Conservation (phyloP, 2,113 vertebrate species). For the Hydrochoerus hydrochaeris region DNA sequence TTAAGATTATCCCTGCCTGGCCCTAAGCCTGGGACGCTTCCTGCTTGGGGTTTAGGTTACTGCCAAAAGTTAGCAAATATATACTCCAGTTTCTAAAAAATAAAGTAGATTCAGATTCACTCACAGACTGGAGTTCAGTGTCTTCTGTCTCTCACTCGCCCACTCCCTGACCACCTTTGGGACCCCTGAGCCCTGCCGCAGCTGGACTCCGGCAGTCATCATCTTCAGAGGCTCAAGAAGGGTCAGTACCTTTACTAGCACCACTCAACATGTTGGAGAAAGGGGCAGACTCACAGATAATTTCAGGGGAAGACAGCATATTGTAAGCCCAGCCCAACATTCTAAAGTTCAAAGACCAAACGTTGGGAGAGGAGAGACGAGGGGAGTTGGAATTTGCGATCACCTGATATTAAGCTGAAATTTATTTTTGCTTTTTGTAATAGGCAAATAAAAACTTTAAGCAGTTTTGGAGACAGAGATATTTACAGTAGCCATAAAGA, state of each 20-base stretch:
- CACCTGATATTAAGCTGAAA: not conserved
- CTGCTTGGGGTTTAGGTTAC: no score
- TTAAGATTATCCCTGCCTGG: no score
- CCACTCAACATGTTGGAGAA: not conserved
- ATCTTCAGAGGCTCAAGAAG: not conserved
- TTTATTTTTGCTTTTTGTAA: not conserved
- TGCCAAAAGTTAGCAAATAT: no score
- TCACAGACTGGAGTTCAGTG: no score
- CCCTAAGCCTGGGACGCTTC: no score
- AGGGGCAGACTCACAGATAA: not conserved
- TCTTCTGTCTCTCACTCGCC: no score
- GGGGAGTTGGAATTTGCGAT: not conserved
- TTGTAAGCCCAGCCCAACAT: not conserved
- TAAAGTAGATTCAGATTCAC: no score
- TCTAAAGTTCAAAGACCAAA: conserved; percentile 14
- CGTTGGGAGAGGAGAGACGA: no score
- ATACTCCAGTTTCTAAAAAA: no score
- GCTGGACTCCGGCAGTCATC: no score
- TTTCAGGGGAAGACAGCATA: not conserved
- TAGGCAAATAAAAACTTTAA: not conserved
- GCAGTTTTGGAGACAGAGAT: not conserved
- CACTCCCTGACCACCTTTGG: no score
- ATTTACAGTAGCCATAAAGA: not conserved
- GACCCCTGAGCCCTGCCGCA: no score
- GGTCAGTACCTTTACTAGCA: not conserved